These are phyloP conservation scores for Physocephala rufipes DNA, from an alignment of 2,888 invertebrate species.

Conservation along the genomic window DNA sequence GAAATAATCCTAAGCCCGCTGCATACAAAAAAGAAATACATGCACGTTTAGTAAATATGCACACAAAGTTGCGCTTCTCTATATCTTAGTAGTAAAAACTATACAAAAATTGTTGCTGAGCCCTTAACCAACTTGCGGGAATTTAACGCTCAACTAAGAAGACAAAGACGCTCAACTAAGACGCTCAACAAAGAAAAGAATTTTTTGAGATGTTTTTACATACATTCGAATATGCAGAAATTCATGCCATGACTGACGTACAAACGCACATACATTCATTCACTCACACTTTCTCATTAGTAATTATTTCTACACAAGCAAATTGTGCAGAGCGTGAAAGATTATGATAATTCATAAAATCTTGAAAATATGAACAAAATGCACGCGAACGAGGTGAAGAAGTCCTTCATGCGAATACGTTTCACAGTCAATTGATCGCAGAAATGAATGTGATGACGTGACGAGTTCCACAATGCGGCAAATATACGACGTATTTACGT, in stretches of 20 bases:
- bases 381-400: constrained; percentile 27
- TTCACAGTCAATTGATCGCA: constrained; percentile 33
- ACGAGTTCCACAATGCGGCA: constrained; percentile 11
- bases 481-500: neutral
- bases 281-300: too few relatives aligned
- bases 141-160: constrained; percentile 20
- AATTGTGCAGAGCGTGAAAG: constrained; percentile 21
- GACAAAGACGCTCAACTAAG: neutral
- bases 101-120: too few relatives aligned
- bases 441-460: constrained; percentile 24
- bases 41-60: too few relatives aligned
- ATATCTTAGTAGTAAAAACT: too few relatives aligned
- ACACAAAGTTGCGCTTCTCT: too few relatives aligned
- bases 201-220: neutral
- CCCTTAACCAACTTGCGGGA: too few relatives aligned
- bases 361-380: constrained; percentile 14
- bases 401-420: constrained; percentile 32
- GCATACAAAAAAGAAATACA: too few relatives aligned
- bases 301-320: too few relatives aligned
- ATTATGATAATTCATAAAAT: constrained; percentile 28
- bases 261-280: too few relatives aligned
- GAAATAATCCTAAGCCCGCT: too few relatives aligned
- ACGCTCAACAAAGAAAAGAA: neutral
- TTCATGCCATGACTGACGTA: too few relatives aligned
- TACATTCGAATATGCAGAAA: constrained; percentile 5